Conservation (phyloP, 92 coral and sea anemone genomes). For the Micromussa lordhowensis region DNA sequence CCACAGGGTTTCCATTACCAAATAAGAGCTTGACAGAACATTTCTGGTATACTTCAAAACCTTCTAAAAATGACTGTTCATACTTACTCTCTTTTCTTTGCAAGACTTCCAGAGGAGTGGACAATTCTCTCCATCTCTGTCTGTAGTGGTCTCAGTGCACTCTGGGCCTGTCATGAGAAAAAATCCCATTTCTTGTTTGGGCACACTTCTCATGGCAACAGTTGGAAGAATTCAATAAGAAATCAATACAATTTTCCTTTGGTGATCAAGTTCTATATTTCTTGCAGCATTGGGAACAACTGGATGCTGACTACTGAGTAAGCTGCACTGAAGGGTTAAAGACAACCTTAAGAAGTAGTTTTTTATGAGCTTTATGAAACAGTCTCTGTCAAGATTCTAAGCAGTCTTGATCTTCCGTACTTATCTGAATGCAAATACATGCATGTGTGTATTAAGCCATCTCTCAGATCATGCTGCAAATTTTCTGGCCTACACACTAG, state of each 20-base stretch:
- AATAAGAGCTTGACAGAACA: no score
- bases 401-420: no score
- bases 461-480: no score
- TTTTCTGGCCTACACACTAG: no score
- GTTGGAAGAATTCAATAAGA: background rate
- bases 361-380: no score
- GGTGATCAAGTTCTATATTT: background rate
- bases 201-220: background rate
- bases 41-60: no score
- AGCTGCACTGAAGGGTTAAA: background rate
- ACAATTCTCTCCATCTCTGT: conserved; percentile 88
- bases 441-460: no score
- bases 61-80: no score
- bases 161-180: conserved; percentile 78
- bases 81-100: conserved; percentile 84
- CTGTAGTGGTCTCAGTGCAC: conserved; percentile 86
- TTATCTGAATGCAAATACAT: no score
- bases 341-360: background rate
- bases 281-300: background rate
- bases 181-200: background rate
- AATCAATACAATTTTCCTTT: background rate
- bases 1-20: no score
- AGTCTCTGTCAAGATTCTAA: no score
- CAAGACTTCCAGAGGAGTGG: conserved; percentile 73
- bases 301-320: background rate